Conservation (phyloP, 23 tunicate species). For the Styela clava region DNA sequence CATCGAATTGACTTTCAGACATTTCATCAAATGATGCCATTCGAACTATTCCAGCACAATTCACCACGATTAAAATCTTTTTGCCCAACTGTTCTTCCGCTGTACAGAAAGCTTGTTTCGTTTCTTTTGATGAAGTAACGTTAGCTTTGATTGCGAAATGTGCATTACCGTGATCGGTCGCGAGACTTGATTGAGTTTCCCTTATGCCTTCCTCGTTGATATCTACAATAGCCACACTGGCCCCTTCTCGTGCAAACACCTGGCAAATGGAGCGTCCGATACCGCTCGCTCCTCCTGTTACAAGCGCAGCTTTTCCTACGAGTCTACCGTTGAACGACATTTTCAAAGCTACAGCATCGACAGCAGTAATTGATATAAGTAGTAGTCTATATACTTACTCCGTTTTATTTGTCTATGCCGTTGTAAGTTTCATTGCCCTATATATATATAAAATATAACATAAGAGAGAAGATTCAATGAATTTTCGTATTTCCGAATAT, state of each 20-base stretch:
- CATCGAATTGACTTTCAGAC: neutral
- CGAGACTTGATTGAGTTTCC: neutral
- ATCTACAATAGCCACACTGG: neutral
- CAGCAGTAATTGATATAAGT: no score
- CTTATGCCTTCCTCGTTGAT: neutral
- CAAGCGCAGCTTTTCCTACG: neutral
- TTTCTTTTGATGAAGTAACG: neutral
- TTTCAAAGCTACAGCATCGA: no score
- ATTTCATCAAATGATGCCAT: neutral
- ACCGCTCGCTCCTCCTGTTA: neutral
- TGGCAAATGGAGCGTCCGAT: neutral
- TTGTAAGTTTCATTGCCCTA: no score
- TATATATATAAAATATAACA: no score
- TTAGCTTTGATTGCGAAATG: neutral
- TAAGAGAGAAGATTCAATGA: no score
- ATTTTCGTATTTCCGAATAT: no score
- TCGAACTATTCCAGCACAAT: neutral
- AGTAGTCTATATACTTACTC: no score
- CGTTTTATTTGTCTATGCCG: no score
- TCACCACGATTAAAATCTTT: neutral
- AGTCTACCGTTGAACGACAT: neutral
- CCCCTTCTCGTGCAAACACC: neutral
- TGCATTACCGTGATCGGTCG: neutral
- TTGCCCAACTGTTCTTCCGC: neutral
- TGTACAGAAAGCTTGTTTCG: neutral